Percentiles rank a stretch among this genome's conserved stretches.
phyloP scores from a whole-genome alignment of 2,113 vertebrate species.

The Phylloscopus whistleri region DNA sequence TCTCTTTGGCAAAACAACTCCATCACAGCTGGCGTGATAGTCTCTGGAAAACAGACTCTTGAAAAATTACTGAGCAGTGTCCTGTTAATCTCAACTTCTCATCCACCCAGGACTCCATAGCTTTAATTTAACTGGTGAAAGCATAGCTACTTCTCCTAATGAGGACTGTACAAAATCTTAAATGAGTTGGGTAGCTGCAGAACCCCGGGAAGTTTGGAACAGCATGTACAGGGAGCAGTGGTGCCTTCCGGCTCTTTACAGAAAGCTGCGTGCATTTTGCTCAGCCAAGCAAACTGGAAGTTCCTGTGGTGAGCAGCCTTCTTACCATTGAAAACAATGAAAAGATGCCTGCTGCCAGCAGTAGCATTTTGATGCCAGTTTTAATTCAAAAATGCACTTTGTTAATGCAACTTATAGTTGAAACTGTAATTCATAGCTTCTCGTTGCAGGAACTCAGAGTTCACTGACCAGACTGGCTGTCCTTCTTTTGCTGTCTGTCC shows the following conservation, averaged over 20 bases:
- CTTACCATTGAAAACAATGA: constrained; percentile 30
- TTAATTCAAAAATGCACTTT: constrained; percentile 23
- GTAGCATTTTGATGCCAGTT: constrained; percentile 14
- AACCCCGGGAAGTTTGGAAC: constrained; percentile 30
- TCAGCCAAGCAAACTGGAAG: constrained; percentile 56
- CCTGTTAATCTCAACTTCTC: neutral
- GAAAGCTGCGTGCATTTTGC: constrained; percentile 21
- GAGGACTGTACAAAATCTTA: constrained; percentile 16
- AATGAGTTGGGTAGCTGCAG: neutral
- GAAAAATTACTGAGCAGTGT: neutral
- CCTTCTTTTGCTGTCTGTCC: neutral
- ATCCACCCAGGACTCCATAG: neutral
- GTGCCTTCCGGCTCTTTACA: constrained; percentile 55
- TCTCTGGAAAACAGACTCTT: neutral
- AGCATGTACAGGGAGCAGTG: neutral
- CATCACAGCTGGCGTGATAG: neutral
- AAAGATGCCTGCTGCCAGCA: constrained; percentile 45
- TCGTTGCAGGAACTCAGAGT: neutral
- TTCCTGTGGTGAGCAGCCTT: constrained; percentile 38
- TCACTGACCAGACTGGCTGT: neutral
- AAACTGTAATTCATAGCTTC: neutral
- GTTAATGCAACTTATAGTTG: neutral
- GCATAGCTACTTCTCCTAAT: neutral
- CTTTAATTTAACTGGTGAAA: constrained; percentile 1
- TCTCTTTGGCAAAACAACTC: neutral